These are phyloP conservation scores for Otocyon megalotis DNA, from an alignment of 2,113 vertebrate species.

Conservation along the genomic window DNA sequence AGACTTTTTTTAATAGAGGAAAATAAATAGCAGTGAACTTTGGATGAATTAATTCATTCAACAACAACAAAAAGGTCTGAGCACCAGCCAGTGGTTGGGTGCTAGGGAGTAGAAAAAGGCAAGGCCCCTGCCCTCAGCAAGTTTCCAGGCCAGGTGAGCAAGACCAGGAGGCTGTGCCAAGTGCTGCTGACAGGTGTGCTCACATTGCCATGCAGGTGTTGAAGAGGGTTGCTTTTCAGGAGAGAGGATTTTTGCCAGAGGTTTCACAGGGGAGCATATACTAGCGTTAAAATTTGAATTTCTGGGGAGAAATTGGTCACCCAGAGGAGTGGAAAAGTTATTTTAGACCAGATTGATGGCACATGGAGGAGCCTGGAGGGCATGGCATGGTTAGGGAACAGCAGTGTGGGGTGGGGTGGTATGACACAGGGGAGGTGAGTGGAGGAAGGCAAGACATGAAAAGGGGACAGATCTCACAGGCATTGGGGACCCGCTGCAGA, in stretches of 20 bases:
- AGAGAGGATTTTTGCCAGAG: neutral
- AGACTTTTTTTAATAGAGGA: neutral
- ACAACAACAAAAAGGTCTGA: neutral
- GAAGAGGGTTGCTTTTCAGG: neutral
- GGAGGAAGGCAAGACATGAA: neutral
- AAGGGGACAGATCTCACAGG: neutral
- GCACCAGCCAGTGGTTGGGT: neutral
- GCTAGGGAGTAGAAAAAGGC: neutral
- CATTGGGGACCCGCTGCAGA: fast-evolving
- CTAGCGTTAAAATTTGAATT: neutral
- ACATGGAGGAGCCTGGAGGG: neutral
- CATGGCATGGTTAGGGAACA: neutral
- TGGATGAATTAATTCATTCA: neutral
- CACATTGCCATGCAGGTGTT: too few relatives aligned
- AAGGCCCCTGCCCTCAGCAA: too few relatives aligned
- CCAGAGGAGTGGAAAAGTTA: neutral
- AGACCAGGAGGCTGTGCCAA: neutral
- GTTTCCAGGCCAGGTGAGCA: neutral
- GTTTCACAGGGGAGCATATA: neutral
- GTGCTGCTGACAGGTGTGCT: neutral
- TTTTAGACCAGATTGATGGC: neutral
- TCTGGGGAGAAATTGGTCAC: neutral
- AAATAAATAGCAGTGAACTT: neutral
- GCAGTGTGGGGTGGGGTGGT: neutral
- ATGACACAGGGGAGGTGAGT: fast-evolving